phyloP scores from a whole-genome alignment of 2,113 vertebrate species.

The Corythornis cristatus region DNA sequence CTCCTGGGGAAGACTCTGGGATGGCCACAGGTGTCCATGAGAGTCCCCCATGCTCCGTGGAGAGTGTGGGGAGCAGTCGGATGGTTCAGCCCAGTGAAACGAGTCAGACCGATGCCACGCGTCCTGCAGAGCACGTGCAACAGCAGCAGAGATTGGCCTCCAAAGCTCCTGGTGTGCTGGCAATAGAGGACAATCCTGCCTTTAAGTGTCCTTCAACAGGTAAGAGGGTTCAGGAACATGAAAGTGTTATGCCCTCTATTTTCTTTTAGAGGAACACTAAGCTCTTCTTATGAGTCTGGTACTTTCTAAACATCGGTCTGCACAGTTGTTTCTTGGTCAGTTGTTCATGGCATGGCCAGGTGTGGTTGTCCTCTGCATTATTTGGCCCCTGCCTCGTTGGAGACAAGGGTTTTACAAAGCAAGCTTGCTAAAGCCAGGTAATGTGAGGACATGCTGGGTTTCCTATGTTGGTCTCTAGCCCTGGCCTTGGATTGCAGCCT shows the following conservation, averaged over 20 bases:
- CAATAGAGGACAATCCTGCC: constrained; percentile 75
- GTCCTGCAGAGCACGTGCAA: constrained; percentile 75
- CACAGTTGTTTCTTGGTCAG: neutral
- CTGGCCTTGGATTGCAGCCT: neutral
- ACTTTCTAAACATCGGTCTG: neutral
- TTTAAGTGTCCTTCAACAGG: constrained; percentile 77
- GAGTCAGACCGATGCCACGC: constrained; percentile 48
- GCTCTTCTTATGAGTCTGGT: neutral
- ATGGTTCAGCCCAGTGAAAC: constrained; percentile 29
- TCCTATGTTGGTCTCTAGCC: neutral
- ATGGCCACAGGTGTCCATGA: neutral
- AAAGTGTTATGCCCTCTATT: neutral
- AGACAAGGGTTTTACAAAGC: neutral
- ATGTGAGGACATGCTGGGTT: neutral
- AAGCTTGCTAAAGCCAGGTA: neutral
- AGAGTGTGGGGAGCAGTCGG: constrained; percentile 20
- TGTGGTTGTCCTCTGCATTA: neutral
- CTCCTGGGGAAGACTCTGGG: constrained; percentile 34
- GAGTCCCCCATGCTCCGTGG: neutral
- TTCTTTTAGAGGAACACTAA: neutral
- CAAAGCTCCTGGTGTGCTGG: constrained; percentile 50
- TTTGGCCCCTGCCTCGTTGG: neutral
- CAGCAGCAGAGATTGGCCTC: constrained; percentile 76
- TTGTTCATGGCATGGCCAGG: neutral
- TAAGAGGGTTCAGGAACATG: constrained; percentile 50